These are phyloP conservation scores for Drosophila testacea DNA, from an alignment of 2,888 invertebrate genomes.

Conservation along the genomic window DNA sequence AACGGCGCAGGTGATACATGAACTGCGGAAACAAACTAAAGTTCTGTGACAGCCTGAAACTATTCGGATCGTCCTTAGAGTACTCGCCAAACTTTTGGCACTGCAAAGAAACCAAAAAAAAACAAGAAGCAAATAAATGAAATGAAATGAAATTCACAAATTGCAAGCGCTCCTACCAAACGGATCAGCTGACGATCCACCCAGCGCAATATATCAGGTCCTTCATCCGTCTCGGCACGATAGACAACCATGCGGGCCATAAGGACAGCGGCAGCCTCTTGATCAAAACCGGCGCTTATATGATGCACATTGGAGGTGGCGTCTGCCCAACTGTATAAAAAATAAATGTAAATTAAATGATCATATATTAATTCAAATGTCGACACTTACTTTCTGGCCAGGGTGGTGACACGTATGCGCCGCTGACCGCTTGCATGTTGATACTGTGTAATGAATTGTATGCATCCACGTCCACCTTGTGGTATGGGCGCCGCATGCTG, in stretches of 20 bases:
- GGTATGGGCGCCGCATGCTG: conserved; percentile 97
- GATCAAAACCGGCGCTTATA: conserved; percentile 97
- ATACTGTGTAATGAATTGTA: conserved; percentile 99
- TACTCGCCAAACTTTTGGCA: conserved; percentile 99
- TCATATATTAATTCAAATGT: neutral
- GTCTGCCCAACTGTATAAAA: conserved; percentile 94
- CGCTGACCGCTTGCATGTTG: conserved; percentile 98
- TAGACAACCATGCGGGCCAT: conserved; percentile 99
- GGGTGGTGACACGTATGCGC: conserved; percentile 97
- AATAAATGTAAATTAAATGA: neutral
- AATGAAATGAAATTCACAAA: neutral
- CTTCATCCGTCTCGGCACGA: conserved; percentile 97
- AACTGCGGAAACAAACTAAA: conserved; percentile 99
- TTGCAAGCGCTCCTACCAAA: conserved; percentile 87
- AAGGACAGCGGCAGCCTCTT: conserved; percentile 98
- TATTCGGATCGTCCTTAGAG: conserved; percentile 98
- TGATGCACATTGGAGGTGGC: conserved; percentile 95
- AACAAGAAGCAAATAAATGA: neutral
- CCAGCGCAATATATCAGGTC: conserved; percentile 99
- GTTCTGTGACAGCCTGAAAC: conserved; percentile 97
- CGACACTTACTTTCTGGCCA: conserved; percentile 93
- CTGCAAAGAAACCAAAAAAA: conserved; percentile 85
- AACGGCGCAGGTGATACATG: conserved; percentile 99
- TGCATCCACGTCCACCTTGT: conserved; percentile 97
- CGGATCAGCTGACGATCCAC: conserved; percentile 98